Base-by-base conservation (phyloP, 1,140 invertebrate species). In the Galleria mellonella region DNA sequence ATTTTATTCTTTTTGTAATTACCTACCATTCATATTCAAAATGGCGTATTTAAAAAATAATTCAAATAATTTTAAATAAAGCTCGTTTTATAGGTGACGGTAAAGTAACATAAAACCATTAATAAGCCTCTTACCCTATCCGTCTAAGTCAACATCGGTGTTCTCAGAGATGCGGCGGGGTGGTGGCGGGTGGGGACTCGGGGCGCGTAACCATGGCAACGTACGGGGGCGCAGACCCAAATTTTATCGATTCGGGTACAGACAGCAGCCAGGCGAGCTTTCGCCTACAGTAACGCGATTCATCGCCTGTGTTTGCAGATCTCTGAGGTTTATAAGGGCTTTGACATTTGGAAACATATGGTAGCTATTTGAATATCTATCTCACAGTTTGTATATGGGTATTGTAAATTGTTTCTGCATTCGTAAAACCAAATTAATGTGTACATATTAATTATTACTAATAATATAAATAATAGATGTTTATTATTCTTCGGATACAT, bases 41-140 rank as follows among this genome's bases (percentile, higher is more conserved):
- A 28, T 42, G 7, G 7, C 9, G n/a, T 12, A 14, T 32, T 17
- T 43, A 9, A 14, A 45, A 31, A 23, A n/a, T 14, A 47, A 40
- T 31, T 37, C 11, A 31, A 51, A 48, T 27, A 28, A 32, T 51
- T 57, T 57, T 51, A 30, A 43, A 23, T 4, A 41, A 42, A 51
- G 12, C 30, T 51, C 36, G 42, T 62, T 59, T 49, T 60, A 49
- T 54, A 56, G 55, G 58, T 60, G 62, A 68, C 58, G 59, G 51
- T 50, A 58, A 62, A 72, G 71, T 73, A 84, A 79, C 69, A 81
- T 72, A 77, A 82, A 81, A 78, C 74, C 81, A 84, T 84, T 84
- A 82, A 78, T 84, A 84, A 84, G 77, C 77, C 77, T 78, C 74
- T 84, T 84, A 84, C 81, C 71, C 77, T 81, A 84, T 84, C 76